Evolutionary conservation across 2,113 vertebrate species (phyloP), one percentile per base, ranked within the genome.

Genomic region (Scytalopus superciliaris): DNA sequence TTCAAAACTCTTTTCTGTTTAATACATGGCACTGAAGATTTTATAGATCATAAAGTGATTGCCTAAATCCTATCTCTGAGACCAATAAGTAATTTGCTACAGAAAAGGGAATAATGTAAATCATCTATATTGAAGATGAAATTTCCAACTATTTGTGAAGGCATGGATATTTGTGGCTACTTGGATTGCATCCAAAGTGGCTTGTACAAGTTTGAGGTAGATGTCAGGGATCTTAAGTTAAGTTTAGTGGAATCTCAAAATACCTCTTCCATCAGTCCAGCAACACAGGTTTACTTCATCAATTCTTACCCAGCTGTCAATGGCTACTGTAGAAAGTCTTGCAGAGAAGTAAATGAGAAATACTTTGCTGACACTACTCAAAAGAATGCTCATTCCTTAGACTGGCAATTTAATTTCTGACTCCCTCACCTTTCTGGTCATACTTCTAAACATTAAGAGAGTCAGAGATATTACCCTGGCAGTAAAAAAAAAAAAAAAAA

Each of bases 301-400:
- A 88, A 15, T 80, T 86, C 72, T 70, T 42, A 49, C 16, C 5
- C 6, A 14, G 37, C 15, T 93, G 59, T 35, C 59, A 83, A 84
- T 25, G 7, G 13, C 67, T 63, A 49, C 49, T 55, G 13, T 28
- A 67, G 73, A 70, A 88, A 93, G 2, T 40, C 47, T 70, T 84
- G 27, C n/a, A 35, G 47, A 78, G 47, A 77, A 95, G 77, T 83
- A 90, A 88, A 93, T 64, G 35, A 44, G 52, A 85, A 96, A 82
- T 56, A 73, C n/a, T 95, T 95, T 85, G 52, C 72, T 93, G 83
- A 93, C 72, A 75, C 35, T 81, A 86, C 55, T 84, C 75, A 77
- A 95, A 95, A 88, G 42, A 79, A 53, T 2, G 11, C 19, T 82
- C 13, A 49, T 47, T 90, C 39, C 79, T 91, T 78, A 40, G 42